phyloP scores from a whole-genome alignment of 2,888 invertebrate species.

The Brachycybe producta region DNA sequence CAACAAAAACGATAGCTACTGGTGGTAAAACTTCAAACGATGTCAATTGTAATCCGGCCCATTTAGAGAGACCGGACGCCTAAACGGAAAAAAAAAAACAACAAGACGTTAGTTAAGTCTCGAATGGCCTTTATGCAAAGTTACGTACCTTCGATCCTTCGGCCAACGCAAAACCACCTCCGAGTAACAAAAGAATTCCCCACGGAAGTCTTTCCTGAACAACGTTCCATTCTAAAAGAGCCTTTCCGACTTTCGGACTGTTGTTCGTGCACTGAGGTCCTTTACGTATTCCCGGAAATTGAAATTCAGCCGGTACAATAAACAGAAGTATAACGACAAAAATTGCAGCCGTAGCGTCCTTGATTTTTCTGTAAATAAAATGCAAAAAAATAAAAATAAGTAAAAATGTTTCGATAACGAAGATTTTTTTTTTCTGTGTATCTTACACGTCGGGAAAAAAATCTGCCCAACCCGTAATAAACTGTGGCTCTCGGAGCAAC shows the following conservation, averaged over 20 bases:
- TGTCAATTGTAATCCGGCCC: conserved; percentile 29
- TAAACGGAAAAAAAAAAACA: conserved; percentile 3
- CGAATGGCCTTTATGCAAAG: neutral
- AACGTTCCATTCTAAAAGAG: conserved; percentile 51
- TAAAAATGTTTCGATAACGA: neutral
- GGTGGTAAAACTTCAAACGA: conserved; percentile 27
- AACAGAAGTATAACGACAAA: conserved; percentile 34
- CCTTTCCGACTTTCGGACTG: conserved; percentile 4
- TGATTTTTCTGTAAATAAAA: conserved; percentile 24
- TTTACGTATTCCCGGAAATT: conserved; percentile 9
- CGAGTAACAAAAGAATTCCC: conserved; percentile 74
- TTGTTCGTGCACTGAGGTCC: conserved; percentile 4
- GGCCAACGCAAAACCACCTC: conserved; percentile 83
- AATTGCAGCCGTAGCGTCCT: conserved; percentile 38
- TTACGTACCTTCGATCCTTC: conserved; percentile 52
- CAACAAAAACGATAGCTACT: conserved; percentile 30
- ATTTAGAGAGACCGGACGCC: conserved; percentile 30
- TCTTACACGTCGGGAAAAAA: conserved; percentile 35
- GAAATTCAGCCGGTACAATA: conserved; percentile 11
- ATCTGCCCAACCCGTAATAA: conserved; percentile 75
- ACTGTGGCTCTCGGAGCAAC: conserved; percentile 78
- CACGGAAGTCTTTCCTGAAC: conserved; percentile 77
- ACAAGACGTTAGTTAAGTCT: neutral
- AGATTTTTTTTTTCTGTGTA: neutral
- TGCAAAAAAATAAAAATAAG: neutral